Conservation (phyloP, 2,113 vertebrate genomes). For the Pelvicachromis taeniatus region DNA sequence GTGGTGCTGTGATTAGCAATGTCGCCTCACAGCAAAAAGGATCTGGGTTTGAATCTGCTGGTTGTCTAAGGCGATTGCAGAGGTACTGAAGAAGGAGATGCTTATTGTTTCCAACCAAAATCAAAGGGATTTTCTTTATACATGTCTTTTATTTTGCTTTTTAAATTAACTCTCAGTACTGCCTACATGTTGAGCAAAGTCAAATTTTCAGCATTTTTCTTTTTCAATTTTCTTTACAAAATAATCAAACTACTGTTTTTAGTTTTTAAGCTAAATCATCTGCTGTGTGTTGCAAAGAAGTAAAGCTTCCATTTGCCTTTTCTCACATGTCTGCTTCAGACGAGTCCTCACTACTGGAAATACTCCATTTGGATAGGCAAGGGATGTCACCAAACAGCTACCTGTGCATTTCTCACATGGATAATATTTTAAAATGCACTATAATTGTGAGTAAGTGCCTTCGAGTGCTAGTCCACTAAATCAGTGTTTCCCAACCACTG, state of each 20-base stretch:
- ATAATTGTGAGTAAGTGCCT: neutral
- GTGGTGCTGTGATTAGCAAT: neutral
- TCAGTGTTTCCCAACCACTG: too few relatives aligned
- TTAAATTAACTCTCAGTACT: neutral
- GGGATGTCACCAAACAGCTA: neutral
- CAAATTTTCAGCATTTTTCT: neutral
- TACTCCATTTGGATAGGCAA: neutral
- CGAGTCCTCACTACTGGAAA: neutral
- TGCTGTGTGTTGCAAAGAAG: neutral
- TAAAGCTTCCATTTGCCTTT: neutral
- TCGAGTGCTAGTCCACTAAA: neutral
- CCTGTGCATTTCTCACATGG: neutral
- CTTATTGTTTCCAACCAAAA: neutral
- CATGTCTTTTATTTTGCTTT: neutral
- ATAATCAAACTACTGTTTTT: neutral
- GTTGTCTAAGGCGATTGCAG: neutral
- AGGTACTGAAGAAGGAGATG: neutral
- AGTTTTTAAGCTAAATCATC: neutral
- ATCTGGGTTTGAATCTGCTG: neutral
- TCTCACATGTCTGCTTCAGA: neutral
- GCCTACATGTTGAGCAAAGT: neutral
- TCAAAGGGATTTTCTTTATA: neutral
- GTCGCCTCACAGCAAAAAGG: neutral
- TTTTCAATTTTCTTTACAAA: neutral
- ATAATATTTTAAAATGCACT: neutral